Base-by-base conservation (phyloP, 2,888 invertebrate species). In the Caenorhabditis angaria region DNA sequence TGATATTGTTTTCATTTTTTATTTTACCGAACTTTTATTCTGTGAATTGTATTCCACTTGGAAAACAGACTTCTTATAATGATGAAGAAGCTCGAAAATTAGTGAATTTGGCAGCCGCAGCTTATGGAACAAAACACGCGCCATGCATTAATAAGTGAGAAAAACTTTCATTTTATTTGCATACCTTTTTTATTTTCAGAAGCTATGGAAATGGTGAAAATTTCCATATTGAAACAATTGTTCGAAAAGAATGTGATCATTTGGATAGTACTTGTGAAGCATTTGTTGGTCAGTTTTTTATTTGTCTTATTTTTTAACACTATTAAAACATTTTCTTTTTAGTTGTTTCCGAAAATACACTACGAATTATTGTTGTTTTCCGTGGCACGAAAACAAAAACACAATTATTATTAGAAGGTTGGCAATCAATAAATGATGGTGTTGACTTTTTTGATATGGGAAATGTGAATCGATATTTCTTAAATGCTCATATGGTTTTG, bases 401-500 rank as follows among this genome's bases (percentile, higher is more conserved):
- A 8, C 85, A 85, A 60, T 59, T 85, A 1, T 66, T 85, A 25
- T 27, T 82, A 22, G 85, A 85, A 63, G 83, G 81, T 4, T 81
- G 80, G 80, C 77, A 81, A 25, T 78, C 83, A 1, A 25, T 83
- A 5, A 70, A 80, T n/a, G 70, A 71, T 10, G 81, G 80, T 0
- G 55, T 73, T 18, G 82, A 85, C 57, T 85, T 85, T 59, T 83
- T 80, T 61, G 83, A 81, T 14, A 76, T 82, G 73, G 85, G 85
- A 54, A 78, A 82, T 60, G 85, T 83, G 28, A 69, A 86, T 60
- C 54, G 79, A 25, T 85, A 85, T 59, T 85, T 85, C 65, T 54
- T 80, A 58, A 77, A 78, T 47, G 85, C 84, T n/a, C 80, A 83
- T 54, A 59, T 83, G n/a, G 74, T 76, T 22, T 56, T 85, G 5